Evolutionary conservation across 1,140 invertebrate genomes (phyloP).

Genomic region (Tetramorium parvispinum): DNA sequence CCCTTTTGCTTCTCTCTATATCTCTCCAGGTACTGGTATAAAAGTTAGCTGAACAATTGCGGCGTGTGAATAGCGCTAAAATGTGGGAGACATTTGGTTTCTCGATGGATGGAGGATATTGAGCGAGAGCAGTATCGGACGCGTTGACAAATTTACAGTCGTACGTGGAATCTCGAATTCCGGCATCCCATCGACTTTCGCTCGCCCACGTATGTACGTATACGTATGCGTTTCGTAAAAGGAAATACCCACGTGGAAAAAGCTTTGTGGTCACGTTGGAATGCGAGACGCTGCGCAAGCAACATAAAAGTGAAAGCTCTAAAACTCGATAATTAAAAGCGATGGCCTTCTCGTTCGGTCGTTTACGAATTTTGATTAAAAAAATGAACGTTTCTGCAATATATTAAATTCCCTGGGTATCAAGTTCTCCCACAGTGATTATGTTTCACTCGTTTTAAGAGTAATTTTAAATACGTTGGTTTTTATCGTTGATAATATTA

Average conservation of each 20-base stretch:
- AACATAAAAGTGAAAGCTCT: constrained; percentile 55
- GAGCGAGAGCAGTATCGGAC: constrained; percentile 11
- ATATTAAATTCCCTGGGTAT: constrained; percentile 38
- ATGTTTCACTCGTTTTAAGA: constrained; percentile 24
- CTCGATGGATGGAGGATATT: constrained; percentile 27
- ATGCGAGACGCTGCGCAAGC: constrained; percentile 24
- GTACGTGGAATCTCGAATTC: constrained; percentile 49
- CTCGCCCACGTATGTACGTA: constrained; percentile 28
- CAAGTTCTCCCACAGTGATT: constrained; percentile 7
- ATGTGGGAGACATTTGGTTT: constrained; percentile 29
- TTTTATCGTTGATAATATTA: neutral
- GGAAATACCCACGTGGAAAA: constrained; percentile 46
- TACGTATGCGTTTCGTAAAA: constrained; percentile 34
- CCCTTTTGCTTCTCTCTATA: constrained; percentile 52
- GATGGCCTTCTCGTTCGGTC: constrained; percentile 21
- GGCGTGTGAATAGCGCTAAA: constrained; percentile 50
- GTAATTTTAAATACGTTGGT: constrained; percentile 17
- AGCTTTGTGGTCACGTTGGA: constrained; percentile 47
- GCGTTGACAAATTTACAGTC: constrained; percentile 59
- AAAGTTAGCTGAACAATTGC: constrained; percentile 64
- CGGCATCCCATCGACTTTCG: constrained; percentile 48
- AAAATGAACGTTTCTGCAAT: constrained; percentile 14
- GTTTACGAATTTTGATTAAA: constrained; percentile 44
- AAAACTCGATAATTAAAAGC: constrained; percentile 57
- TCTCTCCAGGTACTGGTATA: constrained; percentile 43